Base-by-base conservation (phyloP, 2,113 vertebrate species). In the Pelvicachromis taeniatus region DNA sequence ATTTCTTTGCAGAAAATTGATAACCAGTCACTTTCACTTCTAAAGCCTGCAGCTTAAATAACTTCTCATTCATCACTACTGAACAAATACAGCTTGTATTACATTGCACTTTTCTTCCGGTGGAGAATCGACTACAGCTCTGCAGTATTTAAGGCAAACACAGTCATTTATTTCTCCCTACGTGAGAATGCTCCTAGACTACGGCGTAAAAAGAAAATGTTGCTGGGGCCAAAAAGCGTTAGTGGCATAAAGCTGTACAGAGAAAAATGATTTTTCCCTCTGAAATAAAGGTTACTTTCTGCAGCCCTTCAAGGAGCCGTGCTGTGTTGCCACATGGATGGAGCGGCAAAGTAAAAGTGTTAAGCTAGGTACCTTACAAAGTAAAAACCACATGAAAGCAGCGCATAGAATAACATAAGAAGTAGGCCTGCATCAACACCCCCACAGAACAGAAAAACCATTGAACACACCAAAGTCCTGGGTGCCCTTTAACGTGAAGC, bases 281-380 rank as follows among this genome's bases (percentile, higher is more conserved):
- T 87, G 45, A 78, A 80, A 55, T 81, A 93, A 93, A 95, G 90
- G 89, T 93, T 94, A 86, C 82, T 88, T 83, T 65, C 80, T 52
- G 83, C 26, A 81, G 88, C 83, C 70, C 16, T 59, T 87, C 8
- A 29, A 59, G 87, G 88, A 86, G 77, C 79, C 93, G 17, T 88
- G 77, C 91, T 88, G 89, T 10, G 81, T 3, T 40, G 82, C 89
- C 88, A 65, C 58, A 12, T 81, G 87, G 85, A 87, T 17, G 4
- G 29, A 61, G 80, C 6, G 23, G 70, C 52, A 65, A 26, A 87
- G 87, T 42, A 56, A 90, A 89, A 85, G 83, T 78, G 85, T 87
- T 85, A 78, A 83, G 78, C 85, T 82, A 79, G 85, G 55, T 78
- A 55, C 70, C 79, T 83, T 70, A 77, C 82, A 91, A 87, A 89